Percentiles rank a stretch among this genome's conserved stretches.
phyloP scores from a whole-genome alignment of 2,888 invertebrate genomes.

The Drepanosiphum platanoidis region DNA sequence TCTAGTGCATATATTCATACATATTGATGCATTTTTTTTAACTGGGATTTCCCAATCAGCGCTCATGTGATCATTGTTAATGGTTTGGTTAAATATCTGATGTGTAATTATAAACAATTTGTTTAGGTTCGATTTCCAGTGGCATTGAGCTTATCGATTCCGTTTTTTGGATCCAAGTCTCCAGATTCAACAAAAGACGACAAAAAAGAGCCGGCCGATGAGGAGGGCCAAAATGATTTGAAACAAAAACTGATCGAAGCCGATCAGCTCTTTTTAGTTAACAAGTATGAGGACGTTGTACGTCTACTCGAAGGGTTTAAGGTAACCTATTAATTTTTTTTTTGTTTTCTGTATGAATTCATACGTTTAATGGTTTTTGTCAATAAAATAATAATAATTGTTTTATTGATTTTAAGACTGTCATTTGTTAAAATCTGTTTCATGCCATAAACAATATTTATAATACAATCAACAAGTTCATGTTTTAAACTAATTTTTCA shows the following conservation, averaged over 20 bases:
- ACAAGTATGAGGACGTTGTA: constrained; percentile 57
- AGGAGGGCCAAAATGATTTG: not conserved
- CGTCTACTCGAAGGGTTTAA: constrained; percentile 37
- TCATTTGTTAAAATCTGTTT: not conserved
- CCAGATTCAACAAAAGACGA: not conserved
- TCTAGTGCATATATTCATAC: too few species aligned
- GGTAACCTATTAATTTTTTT: constrained; percentile 8
- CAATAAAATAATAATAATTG: not conserved
- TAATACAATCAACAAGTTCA: not conserved
- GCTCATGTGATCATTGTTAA: not conserved
- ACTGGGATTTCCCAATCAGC: too few species aligned
- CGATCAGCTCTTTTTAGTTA: constrained; percentile 45
- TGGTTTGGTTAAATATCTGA: not conserved
- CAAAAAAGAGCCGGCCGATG: not conserved
- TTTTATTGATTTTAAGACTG: not conserved
- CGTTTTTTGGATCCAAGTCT: constrained; percentile 30
- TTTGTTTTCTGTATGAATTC: not conserved
- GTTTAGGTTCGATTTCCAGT: not conserved
- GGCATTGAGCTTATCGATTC: constrained; percentile 13
- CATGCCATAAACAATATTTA: not conserved
- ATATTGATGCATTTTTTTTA: too few species aligned
- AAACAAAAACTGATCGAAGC: constrained; percentile 47
- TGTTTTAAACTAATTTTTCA: not conserved
- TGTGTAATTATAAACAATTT: not conserved
- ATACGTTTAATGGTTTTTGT: not conserved